A percentile compares a stretch with the other conserved stretches of the same genome.
Evolutionary conservation across 2,888 invertebrate genomes (phyloP).

Genomic region (Stenodema calcarata): DNA sequence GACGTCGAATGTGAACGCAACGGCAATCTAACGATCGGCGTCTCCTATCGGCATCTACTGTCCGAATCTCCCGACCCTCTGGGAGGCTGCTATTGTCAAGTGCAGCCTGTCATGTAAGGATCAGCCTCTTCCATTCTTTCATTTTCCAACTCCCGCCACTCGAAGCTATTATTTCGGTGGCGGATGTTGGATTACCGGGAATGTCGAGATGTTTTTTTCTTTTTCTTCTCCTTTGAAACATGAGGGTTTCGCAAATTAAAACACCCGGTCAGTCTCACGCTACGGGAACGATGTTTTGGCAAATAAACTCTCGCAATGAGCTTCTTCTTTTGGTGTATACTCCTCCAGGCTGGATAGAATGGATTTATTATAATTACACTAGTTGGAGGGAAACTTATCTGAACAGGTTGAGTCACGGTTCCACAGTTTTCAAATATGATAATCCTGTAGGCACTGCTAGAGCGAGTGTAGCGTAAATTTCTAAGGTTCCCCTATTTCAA

Average conservation of each 20-base stretch:
- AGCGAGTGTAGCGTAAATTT: too few species aligned
- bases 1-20: conserved; percentile 6
- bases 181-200: not conserved
- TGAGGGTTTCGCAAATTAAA: not conserved
- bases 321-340: too few species aligned
- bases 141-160: not conserved
- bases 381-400: too few species aligned
- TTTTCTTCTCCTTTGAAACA: too few species aligned
- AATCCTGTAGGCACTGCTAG: too few species aligned
- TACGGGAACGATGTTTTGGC: not conserved
- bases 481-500: too few species aligned
- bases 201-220: not conserved
- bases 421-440: too few species aligned
- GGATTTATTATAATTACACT: too few species aligned
- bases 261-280: not conserved
- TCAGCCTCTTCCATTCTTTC: not conserved
- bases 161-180: not conserved
- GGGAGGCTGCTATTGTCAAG: not conserved
- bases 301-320: too few species aligned
- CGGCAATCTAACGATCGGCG: not conserved
- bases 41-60: not conserved
- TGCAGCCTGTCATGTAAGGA: not conserved
- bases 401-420: too few species aligned
- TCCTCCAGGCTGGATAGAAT: too few species aligned
- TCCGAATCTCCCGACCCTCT: not conserved